Evolutionary conservation across 2,888 invertebrate genomes (phyloP), one percentile per base, ranked within the genome.

Genomic region (Lepidochrysops patricia): DNA sequence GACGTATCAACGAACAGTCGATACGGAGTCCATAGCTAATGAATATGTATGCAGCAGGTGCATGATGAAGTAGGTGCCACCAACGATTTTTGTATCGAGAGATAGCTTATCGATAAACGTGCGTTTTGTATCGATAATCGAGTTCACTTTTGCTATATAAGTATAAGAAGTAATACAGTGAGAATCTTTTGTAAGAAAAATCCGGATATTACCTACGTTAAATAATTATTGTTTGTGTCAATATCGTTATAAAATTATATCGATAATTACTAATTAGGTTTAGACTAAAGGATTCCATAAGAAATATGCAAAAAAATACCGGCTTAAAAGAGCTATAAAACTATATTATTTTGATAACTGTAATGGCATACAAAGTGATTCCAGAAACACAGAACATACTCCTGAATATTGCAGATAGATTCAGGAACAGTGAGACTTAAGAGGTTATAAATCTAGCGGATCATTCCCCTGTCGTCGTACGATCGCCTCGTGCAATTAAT

Each of bases 31-130:
- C 82, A 82, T 81, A 79, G 68, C 71, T 83, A 82, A 88, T 88
- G 86, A 88, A 88, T 88, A 87, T 87, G 88, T 84, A 88, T 87
- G 78, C 70, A 73, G 85, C 87, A 87, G 87, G 86, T 87, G 86
- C 77, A 80, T 84, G 83, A 85, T 86, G 82, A 85, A 87, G 79
- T 83, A 80, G 80, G 81, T 82, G 83, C 84, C 82, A 79, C 80
- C 78, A 73, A 81, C 79, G 80, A 83, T 82, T 83, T 81, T 84
- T 78, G 78, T 77, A 77, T 74, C 75, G 77, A 80, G 76, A 68
- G 69, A 76, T 75, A 72, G 70, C 68, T 73, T 73, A 75, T 76
- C 76, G 72, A 71, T 71, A 64, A 70, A 76, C 72, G 72, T 72
- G 73, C 67, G 43, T 43, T 70, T 66, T 71, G 71, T 73, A 73